Base-by-base conservation (phyloP, 2,797 vertebrate species). In the Pseudochirops corinnae region DNA sequence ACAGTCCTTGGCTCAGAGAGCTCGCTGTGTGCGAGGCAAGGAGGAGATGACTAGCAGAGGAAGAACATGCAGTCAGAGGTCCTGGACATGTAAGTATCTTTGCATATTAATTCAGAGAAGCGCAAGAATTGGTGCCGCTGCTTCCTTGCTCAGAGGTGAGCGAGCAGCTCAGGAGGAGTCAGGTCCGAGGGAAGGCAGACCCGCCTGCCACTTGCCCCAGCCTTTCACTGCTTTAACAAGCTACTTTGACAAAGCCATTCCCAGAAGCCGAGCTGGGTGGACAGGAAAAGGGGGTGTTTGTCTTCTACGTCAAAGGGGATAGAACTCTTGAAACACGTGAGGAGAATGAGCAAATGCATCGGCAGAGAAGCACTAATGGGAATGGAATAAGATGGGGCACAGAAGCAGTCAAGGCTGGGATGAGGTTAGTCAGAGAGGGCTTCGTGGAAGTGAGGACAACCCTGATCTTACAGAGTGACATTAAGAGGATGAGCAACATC, bases 251-350 rank as follows among this genome's bases (percentile, higher is more conserved):
- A n/a, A 95, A 56, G 5, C n/a, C 21, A 56, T 94, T 94, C 58
- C 56, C 92, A 24, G 90, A 95, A 95, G 39, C 82, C 92, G 91
- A 94, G 39, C 53, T 92, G 50, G 91, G 90, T 93, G 60, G 82
- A 52, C 91, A 97, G 33, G 14, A n/a, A 33, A 67, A 67, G 14
- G 33, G 31, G 58, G 58, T 31, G 26, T 58, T 58, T 60, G 58
- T 60, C 58, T 60, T 31, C 58, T 60, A 12, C 13, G 16, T 31
- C n/a, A n/a, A 33, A 62, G 60, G 21, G n/a, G 33, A 67, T 16
- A 4, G 60, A 67, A 67, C 60, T 67, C 60, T 14, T 31, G 58
- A 60, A 58, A 58, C 57, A 58, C 29, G 26, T 58, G 33, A 62
- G 33, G 60, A 31, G n/a, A 67, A 67, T 67, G 13, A 67, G 33